These are phyloP conservation scores for Diglossa brunneiventris DNA, from an alignment of 2,113 vertebrate species.

Conservation along the genomic window DNA sequence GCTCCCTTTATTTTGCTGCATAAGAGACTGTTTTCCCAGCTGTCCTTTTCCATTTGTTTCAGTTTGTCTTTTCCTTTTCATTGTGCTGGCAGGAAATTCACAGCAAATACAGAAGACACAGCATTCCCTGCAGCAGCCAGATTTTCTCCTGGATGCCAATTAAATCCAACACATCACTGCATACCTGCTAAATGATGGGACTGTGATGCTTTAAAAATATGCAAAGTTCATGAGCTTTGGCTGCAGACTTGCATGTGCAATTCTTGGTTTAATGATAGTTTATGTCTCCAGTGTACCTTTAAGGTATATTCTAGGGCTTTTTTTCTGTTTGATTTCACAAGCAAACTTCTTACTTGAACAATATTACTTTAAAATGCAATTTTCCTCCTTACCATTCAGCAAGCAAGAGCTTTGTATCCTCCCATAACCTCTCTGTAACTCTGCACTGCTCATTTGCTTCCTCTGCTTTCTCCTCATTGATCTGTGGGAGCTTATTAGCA, in stretches of 20 bases:
- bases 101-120: neutral
- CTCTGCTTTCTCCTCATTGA: constrained; percentile 58
- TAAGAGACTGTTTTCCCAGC: neutral
- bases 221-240: neutral
- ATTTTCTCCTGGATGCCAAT: neutral
- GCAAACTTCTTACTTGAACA: neutral
- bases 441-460: constrained; percentile 63
- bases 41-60: neutral
- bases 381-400: constrained; percentile 78
- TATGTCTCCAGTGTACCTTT: neutral
- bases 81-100: neutral
- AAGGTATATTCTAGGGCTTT: neutral
- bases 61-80: neutral
- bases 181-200: neutral
- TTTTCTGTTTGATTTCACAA: neutral
- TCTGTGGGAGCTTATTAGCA: constrained; percentile 51
- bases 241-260: neutral
- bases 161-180: neutral
- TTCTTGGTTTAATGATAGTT: neutral
- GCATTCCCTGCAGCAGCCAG: neutral
- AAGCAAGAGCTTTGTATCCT: constrained; percentile 76
- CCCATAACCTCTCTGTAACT: constrained; percentile 79
- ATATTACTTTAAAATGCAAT: neutral
- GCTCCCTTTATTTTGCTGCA: neutral
- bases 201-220: neutral